phyloP scores from a whole-genome alignment of 1,140 invertebrate genomes.

The Ruditapes philippinarum region DNA sequence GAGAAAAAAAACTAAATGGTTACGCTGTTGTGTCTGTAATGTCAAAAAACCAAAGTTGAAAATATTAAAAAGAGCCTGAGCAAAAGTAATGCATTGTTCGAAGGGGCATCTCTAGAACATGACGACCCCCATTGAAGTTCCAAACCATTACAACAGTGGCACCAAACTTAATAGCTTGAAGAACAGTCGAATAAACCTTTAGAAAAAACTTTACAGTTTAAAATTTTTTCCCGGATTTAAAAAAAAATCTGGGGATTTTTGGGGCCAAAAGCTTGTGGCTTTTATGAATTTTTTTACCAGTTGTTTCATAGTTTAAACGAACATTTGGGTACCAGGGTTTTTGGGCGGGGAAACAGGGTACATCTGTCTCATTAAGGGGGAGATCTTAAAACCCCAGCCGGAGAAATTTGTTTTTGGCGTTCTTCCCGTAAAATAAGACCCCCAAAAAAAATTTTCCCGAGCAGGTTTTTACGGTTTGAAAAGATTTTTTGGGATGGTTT shows the following conservation, averaged over 20 bases:
- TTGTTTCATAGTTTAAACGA: conserved; percentile 85
- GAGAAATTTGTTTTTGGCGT: conserved; percentile 83
- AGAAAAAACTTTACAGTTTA: conserved; percentile 81
- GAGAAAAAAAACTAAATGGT: conserved; percentile 69
- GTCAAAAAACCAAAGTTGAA: conserved; percentile 84
- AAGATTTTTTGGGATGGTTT: conserved; percentile 83
- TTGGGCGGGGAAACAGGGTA: conserved; percentile 84
- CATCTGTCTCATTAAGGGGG: conserved; percentile 84
- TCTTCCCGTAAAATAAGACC: conserved; percentile 82
- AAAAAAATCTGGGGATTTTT: conserved; percentile 72
- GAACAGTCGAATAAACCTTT: conserved; percentile 80
- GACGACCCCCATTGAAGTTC: conserved; percentile 75
- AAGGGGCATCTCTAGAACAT: conserved; percentile 63
- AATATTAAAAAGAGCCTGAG: conserved; percentile 76
- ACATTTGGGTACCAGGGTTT: conserved; percentile 69
- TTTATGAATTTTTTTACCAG: conserved; percentile 86
- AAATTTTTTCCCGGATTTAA: conserved; percentile 78
- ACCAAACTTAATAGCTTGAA: conserved; percentile 78
- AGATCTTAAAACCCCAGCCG: conserved; percentile 82
- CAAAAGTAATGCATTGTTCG: conserved; percentile 71
- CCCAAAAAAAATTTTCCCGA: conserved; percentile 83
- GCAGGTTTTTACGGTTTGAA: conserved; percentile 80
- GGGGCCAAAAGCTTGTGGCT: conserved; percentile 79
- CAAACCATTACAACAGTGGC: conserved; percentile 79
- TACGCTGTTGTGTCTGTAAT: conserved; percentile 83